These are phyloP conservation scores for Drosophila arizonae DNA, from an alignment of 1,140 invertebrate species.

Conservation along the genomic window DNA sequence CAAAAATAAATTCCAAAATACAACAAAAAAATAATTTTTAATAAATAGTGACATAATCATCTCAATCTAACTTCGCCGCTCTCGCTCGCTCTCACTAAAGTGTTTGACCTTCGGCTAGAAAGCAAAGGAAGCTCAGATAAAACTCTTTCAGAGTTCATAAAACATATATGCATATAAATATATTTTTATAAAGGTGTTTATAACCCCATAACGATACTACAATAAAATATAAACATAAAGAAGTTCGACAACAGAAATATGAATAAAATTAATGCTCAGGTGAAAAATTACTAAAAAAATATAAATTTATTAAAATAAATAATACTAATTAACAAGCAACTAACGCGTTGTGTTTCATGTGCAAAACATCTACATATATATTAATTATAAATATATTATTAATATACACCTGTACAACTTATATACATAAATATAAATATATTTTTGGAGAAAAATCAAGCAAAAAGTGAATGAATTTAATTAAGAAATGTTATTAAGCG, in stretches of 20 bases:
- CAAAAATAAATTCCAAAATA: background rate
- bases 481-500: slow-evolving; percentile 14
- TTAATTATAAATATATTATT: slow-evolving; percentile 42
- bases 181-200: slow-evolving; percentile 75
- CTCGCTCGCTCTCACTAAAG: too few relatives aligned
- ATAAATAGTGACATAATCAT: slow-evolving; percentile 24
- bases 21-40: background rate
- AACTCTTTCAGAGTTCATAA: background rate
- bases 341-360: slow-evolving; percentile 72
- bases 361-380: slow-evolving; percentile 60
- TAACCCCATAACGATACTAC: background rate
- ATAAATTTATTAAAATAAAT: slow-evolving; percentile 20
- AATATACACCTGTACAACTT: slow-evolving; percentile 36
- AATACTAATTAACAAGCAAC: slow-evolving; percentile 43
- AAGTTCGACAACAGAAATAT: slow-evolving; percentile 31
- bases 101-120: background rate
- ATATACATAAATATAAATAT: slow-evolving; percentile 44
- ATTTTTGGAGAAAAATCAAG: slow-evolving; percentile 62
- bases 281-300: slow-evolving; percentile 35
- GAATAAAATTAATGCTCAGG: slow-evolving; percentile 62
- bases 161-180: slow-evolving; percentile 15
- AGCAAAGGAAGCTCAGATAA: too few relatives aligned
- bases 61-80: too few relatives aligned
- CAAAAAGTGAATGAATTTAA: slow-evolving; percentile 2
- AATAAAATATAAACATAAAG: slow-evolving; percentile 10